These are phyloP conservation scores for Ridgeia piscesae DNA, from an alignment of 1,140 invertebrate genomes.

Conservation along the genomic window DNA sequence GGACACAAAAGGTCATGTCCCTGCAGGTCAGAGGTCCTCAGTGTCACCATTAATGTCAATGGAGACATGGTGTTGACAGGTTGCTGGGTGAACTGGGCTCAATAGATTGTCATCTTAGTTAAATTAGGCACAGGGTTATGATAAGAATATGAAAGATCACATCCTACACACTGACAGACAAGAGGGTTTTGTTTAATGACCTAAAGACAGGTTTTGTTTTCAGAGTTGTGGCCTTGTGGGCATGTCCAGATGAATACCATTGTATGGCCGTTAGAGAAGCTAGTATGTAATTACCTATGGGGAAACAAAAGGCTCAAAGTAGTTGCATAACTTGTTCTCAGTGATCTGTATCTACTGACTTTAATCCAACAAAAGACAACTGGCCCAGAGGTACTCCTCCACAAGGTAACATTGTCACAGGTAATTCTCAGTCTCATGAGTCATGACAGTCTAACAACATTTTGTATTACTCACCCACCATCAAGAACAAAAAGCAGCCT, in stretches of 20 bases:
- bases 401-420: background rate
- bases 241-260: background rate
- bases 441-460: background rate
- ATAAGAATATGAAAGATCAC: background rate
- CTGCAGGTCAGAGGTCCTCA: background rate
- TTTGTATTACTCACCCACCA: no score
- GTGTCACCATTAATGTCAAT: background rate
- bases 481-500: no score
- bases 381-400: no score
- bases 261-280: background rate
- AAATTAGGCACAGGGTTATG: background rate
- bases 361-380: background rate
- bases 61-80: background rate
- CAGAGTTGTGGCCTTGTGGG: background rate
- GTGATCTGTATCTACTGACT: background rate
- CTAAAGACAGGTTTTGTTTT: background rate
- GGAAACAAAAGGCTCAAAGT: background rate
- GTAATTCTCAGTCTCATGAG: background rate
- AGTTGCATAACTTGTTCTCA: background rate
- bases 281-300: background rate
- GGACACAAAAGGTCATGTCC: background rate
- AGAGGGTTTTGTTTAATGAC: background rate
- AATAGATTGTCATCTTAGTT: background rate
- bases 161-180: background rate
- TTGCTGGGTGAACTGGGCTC: background rate